Evolutionary conservation across 2,797 vertebrate genomes (phyloP).

Genomic region (Sebastes trivittatus): DNA sequence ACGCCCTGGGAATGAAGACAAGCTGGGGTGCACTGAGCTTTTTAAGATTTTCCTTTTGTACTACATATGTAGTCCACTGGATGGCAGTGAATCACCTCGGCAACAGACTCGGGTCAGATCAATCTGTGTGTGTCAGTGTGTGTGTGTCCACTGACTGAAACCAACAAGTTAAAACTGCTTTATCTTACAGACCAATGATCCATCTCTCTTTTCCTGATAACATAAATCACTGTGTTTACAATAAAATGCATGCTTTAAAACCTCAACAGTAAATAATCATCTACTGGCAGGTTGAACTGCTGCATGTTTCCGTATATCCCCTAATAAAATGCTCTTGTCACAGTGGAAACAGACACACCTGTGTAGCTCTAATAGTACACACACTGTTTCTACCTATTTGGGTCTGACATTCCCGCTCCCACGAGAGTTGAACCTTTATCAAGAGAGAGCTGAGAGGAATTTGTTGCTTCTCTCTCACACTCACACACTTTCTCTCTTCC

Average conservation of each 20-base stretch:
- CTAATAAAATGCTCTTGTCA: neutral
- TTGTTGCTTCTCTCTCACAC: neutral
- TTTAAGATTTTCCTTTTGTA: neutral
- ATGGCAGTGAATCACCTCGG: constrained; percentile 47
- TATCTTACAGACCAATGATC: neutral
- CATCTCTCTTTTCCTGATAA: neutral
- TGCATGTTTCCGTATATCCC: neutral
- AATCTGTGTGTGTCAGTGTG: neutral
- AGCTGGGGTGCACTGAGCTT: neutral
- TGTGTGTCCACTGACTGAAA: neutral
- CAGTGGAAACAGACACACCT: constrained; percentile 15
- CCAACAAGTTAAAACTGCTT: neutral
- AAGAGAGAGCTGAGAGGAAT: constrained; percentile 19
- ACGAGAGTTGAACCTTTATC: constrained; percentile 25
- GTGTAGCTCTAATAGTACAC: constrained; percentile 6
- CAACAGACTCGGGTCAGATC: neutral
- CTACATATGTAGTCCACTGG: constrained; percentile 38
- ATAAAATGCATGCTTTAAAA: neutral
- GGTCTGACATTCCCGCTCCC: constrained; percentile 9
- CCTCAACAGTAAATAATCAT: neutral
- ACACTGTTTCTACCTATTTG: neutral
- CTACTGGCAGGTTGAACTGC: neutral
- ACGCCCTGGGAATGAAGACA: too few species aligned
- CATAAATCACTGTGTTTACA: neutral
- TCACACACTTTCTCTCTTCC: neutral